These are phyloP conservation scores for Eurystomus gularis DNA, from an alignment of 2,113 vertebrate species.

Conservation along the genomic window DNA sequence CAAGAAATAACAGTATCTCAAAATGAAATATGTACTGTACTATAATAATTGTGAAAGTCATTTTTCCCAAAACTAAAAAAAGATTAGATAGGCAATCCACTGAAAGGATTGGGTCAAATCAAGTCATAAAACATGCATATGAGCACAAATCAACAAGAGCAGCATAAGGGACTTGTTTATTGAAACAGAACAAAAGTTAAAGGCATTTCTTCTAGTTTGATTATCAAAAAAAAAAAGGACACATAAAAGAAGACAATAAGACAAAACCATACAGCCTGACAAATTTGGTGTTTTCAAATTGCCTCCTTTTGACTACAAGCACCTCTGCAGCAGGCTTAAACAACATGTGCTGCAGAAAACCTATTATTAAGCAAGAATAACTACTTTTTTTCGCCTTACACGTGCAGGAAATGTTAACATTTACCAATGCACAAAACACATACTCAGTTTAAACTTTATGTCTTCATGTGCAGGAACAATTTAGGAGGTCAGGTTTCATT, in stretches of 20 bases:
- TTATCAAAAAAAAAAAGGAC: background rate
- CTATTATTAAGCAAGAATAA: background rate
- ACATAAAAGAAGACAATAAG: background rate
- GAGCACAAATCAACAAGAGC: background rate
- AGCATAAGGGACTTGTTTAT: background rate
- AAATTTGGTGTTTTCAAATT: background rate
- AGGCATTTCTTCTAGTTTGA: background rate
- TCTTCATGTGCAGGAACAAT: background rate
- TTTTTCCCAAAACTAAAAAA: background rate
- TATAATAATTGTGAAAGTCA: background rate
- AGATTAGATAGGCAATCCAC: background rate
- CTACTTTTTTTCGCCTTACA: background rate
- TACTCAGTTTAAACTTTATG: background rate
- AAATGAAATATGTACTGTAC: background rate
- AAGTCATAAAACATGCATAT: background rate
- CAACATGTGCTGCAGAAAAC: background rate
- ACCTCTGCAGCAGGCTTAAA: background rate
- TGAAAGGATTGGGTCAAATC: background rate
- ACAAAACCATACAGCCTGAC: background rate
- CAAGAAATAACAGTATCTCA: slow-evolving; percentile 11
- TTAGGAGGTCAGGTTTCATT: background rate
- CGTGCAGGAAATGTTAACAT: background rate
- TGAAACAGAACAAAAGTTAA: background rate
- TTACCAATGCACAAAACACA: background rate
- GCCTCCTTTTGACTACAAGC: background rate